These are phyloP conservation scores for Leptinotarsa lineolata DNA, from an alignment of 1,140 invertebrate species.

Conservation along the genomic window DNA sequence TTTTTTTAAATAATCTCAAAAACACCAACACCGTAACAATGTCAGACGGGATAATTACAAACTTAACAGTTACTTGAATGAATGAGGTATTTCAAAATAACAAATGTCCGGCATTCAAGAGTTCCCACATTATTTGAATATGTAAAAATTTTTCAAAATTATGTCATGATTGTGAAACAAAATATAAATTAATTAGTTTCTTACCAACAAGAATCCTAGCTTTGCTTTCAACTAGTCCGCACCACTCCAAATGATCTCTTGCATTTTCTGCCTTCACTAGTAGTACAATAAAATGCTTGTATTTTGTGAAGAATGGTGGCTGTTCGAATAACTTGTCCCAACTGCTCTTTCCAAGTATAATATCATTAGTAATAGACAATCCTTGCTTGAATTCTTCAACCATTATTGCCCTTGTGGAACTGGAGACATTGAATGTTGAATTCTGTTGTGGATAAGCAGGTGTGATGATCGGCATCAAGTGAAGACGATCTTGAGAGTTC, in stretches of 20 bases:
- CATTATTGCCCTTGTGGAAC: constrained; percentile 91
- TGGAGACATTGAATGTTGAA: constrained; percentile 97
- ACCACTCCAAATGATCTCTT: constrained; percentile 94
- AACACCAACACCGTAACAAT: too few species aligned
- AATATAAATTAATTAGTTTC: too few species aligned
- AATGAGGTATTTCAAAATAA: too few species aligned
- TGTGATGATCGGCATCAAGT: constrained; percentile 99
- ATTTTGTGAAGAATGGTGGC: constrained; percentile 92
- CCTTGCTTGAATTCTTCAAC: constrained; percentile 86
- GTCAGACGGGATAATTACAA: too few species aligned
- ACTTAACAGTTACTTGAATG: too few species aligned
- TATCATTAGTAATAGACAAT: constrained; percentile 82
- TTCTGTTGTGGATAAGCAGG: constrained; percentile 99
- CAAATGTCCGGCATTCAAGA: too few species aligned
- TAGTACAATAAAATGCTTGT: constrained; percentile 94
- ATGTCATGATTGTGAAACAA: too few species aligned
- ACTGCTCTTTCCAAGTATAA: constrained; percentile 78
- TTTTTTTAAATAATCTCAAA: too few species aligned
- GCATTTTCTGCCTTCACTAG: constrained; percentile 76
- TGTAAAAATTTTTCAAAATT: too few species aligned
- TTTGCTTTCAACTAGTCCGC: constrained; percentile 96
- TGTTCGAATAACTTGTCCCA: constrained; percentile 97
- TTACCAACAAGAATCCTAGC: constrained; percentile 86
- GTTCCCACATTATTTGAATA: too few species aligned
- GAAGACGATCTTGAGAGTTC: constrained; percentile 88